Conservation (phyloP, 2,113 vertebrate genomes). For the Acrocephalus arundinaceus region DNA sequence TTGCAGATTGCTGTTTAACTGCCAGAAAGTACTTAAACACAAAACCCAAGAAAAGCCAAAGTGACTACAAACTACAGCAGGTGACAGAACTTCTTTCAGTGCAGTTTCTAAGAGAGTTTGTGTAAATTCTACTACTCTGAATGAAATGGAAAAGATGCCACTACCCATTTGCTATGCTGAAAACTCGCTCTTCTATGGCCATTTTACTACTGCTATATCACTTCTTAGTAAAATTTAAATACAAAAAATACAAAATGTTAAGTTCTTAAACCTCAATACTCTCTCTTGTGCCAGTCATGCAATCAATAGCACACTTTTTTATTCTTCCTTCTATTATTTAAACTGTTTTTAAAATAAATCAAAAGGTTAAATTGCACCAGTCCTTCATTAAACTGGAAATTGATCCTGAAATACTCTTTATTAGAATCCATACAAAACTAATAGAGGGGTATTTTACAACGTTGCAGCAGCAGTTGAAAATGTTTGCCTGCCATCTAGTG, state of each 20-base stretch:
- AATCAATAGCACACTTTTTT: not conserved
- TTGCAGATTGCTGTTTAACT: not conserved
- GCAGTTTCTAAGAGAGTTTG: not conserved
- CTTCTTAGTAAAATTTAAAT: not conserved
- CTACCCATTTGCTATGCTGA: not conserved
- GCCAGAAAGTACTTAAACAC: not conserved
- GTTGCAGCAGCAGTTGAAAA: conserved; percentile 33
- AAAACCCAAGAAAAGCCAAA: not conserved
- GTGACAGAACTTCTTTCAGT: not conserved
- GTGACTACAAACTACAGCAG: not conserved
- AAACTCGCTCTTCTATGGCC: not conserved
- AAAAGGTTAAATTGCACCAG: conserved; percentile 53
- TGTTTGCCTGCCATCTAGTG: conserved; percentile 83
- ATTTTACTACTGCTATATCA: not conserved
- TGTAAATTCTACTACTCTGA: not conserved
- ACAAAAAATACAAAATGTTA: not conserved
- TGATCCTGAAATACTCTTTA: conserved; percentile 44
- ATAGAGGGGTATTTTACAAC: not conserved
- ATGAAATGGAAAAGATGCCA: not conserved
- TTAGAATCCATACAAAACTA: conserved; percentile 38
- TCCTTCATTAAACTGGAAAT: conserved; percentile 65
- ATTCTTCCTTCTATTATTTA: conserved; percentile 45
- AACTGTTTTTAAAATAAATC: conserved; percentile 44
- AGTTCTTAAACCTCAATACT: not conserved
- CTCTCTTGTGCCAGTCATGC: not conserved